Conservation (phyloP, 1,140 invertebrate species). For the Periplaneta americana region DNA sequence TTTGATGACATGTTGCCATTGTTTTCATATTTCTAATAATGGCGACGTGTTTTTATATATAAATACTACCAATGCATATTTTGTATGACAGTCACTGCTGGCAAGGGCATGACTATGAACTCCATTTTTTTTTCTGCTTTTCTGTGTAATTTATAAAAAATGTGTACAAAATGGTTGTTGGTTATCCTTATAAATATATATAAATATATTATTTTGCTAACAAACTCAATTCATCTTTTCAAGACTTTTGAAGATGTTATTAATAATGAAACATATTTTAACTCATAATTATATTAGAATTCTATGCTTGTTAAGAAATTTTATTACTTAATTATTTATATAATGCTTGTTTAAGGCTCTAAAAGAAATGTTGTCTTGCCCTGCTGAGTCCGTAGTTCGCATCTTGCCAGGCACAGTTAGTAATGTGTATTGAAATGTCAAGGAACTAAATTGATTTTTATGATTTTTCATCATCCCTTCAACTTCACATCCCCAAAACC, state of each 20-base stretch:
- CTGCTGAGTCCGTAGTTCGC: neutral
- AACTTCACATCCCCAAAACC: too few relatives aligned
- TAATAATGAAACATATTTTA: neutral
- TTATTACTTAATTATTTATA: neutral
- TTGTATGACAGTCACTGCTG: neutral
- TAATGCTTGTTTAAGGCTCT: too few relatives aligned
- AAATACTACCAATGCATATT: neutral
- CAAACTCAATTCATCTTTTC: too few relatives aligned
- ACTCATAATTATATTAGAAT: neutral
- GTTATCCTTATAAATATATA: too few relatives aligned
- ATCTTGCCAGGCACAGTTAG: neutral
- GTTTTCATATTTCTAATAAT: too few relatives aligned
- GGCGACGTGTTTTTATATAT: neutral
- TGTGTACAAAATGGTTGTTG: neutral
- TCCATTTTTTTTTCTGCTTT: too few relatives aligned
- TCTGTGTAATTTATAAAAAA: neutral
- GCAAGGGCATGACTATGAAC: neutral
- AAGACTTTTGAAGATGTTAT: neutral
- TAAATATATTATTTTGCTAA: too few relatives aligned
- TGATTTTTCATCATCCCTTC: too few relatives aligned
- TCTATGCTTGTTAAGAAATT: neutral
- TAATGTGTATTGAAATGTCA: neutral
- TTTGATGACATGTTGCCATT: neutral
- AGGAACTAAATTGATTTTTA: neutral
- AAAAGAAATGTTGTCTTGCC: neutral